A percentile compares a stretch with the other conserved stretches of the same genome.
phyloP scores from a whole-genome alignment of 2,113 vertebrate genomes.

The Copsychus sechellarum region DNA sequence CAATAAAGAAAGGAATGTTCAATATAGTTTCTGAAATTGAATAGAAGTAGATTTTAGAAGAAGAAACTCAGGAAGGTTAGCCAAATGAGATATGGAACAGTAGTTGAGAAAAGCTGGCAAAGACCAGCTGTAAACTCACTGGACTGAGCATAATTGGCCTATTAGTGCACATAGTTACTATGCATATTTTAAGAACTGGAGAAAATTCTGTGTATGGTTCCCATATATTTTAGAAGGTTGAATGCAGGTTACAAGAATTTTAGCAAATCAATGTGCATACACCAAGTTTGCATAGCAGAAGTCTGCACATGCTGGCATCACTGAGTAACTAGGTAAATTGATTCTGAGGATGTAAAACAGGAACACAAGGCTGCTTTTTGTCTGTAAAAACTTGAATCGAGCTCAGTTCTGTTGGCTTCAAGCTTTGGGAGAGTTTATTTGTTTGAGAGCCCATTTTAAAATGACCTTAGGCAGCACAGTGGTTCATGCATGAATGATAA shows the following conservation, averaged over 20 bases:
- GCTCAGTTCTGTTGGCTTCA: neutral
- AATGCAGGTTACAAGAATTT: neutral
- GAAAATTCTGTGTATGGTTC: neutral
- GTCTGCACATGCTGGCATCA: neutral
- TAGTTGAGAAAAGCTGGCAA: neutral
- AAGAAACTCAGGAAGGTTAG: neutral
- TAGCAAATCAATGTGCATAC: neutral
- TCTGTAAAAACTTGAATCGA: neutral
- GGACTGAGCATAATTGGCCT: slow-evolving; percentile 14
- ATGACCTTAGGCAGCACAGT: neutral
- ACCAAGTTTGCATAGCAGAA: neutral
- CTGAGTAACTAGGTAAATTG: neutral
- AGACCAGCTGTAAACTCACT: slow-evolving; percentile 1
- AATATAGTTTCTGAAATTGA: neutral
- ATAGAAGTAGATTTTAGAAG: neutral
- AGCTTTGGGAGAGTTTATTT: neutral
- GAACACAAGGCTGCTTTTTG: neutral
- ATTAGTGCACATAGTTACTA: neutral
- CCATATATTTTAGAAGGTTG: neutral
- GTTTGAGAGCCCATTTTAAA: neutral
- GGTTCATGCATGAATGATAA: neutral
- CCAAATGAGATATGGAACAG: neutral
- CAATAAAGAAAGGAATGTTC: neutral
- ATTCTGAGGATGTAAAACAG: neutral
- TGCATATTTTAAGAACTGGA: neutral